Base-by-base conservation (phyloP, 2,888 invertebrate genomes). In the Carterocephalus palaemon region DNA sequence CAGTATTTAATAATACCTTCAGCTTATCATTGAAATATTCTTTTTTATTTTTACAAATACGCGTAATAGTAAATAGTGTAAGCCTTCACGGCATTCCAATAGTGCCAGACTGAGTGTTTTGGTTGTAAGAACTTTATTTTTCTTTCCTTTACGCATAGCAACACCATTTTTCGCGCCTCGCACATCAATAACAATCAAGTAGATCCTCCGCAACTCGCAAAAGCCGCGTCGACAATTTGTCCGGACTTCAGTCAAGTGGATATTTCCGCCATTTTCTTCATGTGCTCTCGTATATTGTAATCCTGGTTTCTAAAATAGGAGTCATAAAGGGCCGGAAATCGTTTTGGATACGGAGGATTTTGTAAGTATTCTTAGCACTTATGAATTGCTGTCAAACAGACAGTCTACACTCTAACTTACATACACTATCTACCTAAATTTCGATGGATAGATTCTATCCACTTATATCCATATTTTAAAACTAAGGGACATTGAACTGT, bases 171-270 rank as follows among this genome's bases (percentile, higher is more conserved):
- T 40, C 39, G 39, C 46, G 39, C 39, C 36, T 51, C 52, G 40
- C 43, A 50, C 79, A 80, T 81, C 75, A 77, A 81, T 83, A 81
- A 79, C 79, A 80, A 78, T 78, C 70, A 60, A 62, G 48, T 63
- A 68, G 67, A 75, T 75, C 75, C 70, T 59, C 64, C 58, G 53
- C 63, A 65, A 64, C 71, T 74, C 64, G 62, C 70, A 66, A 72
- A 72, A 73, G 66, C 74, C 67, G 59, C 64, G 68, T 62, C 66
- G 70, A 70, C 75, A 66, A 76, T 79, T 78, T 76, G 72, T 75
- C 70, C 60, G 60, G 68, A 69, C 64, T 76, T 76, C 74, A 70
- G 66, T 64, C 59, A 51, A 62, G 64, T 65, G 62, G 59, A 63
- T 67, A 67, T 67, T 70, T 62, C 49, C 45, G 42, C 47, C 48